These are phyloP conservation scores for Amorpha juglandis DNA, from an alignment of 2,888 invertebrate species.

Conservation along the genomic window DNA sequence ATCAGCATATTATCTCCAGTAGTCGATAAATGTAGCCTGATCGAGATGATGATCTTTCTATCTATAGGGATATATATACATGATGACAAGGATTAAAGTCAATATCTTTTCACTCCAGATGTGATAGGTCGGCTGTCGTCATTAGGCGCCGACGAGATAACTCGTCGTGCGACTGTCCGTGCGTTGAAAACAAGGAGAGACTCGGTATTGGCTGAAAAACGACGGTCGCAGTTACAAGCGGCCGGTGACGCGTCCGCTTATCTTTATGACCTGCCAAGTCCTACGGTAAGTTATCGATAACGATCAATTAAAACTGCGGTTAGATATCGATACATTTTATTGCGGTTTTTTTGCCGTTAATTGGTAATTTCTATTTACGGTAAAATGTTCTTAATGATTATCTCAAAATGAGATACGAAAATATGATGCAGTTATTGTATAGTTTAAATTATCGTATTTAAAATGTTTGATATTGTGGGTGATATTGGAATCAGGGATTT, in stretches of 20 bases:
- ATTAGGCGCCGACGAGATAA: constrained; percentile 77
- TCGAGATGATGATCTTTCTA: too few relatives aligned
- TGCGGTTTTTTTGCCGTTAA: not conserved
- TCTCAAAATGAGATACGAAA: not conserved
- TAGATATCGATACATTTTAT: constrained; percentile 6
- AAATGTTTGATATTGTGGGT: too few relatives aligned
- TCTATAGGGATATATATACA: too few relatives aligned
- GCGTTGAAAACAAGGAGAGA: constrained; percentile 92
- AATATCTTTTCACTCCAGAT: constrained; percentile 39
- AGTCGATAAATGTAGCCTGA: too few relatives aligned
- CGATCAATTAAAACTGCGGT: constrained; percentile 11
- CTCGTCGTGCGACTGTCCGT: constrained; percentile 90
- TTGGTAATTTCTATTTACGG: not conserved
- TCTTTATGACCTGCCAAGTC: constrained; percentile 57
- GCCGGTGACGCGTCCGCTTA: constrained; percentile 52
- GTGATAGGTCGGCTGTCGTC: constrained; percentile 62
- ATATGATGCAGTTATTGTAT: too few relatives aligned
- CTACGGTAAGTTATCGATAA: constrained; percentile 45
- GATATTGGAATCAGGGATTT: too few relatives aligned
- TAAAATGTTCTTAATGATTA: not conserved
- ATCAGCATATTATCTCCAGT: too few relatives aligned
- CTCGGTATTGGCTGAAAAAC: constrained; percentile 88
- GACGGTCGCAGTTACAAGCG: constrained; percentile 85
- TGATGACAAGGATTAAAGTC: too few relatives aligned
- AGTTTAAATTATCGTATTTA: too few relatives aligned